phyloP scores from a whole-genome alignment of 1,140 invertebrate genomes.

The Riptortus pedestris region DNA sequence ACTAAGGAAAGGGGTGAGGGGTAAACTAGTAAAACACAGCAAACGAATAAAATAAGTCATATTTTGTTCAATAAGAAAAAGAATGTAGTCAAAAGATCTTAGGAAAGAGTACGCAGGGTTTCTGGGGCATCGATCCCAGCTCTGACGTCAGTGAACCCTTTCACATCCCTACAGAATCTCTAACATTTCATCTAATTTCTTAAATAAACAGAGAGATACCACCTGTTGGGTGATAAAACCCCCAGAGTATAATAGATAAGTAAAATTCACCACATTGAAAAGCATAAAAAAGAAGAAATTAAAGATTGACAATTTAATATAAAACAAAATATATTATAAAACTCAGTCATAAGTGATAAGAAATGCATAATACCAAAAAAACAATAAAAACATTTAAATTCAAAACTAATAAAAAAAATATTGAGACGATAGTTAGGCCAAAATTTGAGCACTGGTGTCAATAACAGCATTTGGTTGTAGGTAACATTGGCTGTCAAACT shows the following conservation, averaged over 20 bases:
- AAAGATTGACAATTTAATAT: background rate
- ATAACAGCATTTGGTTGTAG: no score
- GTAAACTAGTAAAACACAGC: no score
- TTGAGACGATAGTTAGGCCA: no score
- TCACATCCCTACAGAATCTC: conserved; percentile 8
- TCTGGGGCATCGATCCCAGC: conserved; percentile 23
- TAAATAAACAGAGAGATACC: background rate
- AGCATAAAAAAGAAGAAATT: background rate
- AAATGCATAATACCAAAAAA: background rate
- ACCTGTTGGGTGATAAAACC: conserved; percentile 14
- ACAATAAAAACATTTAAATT: no score
- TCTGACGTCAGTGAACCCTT: conserved; percentile 6
- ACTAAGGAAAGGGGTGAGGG: no score
- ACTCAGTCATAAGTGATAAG: background rate
- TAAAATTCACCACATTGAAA: background rate
- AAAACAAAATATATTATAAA: background rate
- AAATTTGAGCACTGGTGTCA: no score
- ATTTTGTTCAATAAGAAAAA: no score
- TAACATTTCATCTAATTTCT: background rate
- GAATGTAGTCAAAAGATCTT: no score
- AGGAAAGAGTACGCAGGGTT: conserved; percentile 21
- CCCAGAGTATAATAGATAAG: background rate
- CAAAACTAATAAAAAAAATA: no score
- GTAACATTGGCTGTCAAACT: no score
- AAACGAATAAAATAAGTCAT: no score